Conservation (phyloP, 2,888 invertebrate species). For the Arge pagana region DNA sequence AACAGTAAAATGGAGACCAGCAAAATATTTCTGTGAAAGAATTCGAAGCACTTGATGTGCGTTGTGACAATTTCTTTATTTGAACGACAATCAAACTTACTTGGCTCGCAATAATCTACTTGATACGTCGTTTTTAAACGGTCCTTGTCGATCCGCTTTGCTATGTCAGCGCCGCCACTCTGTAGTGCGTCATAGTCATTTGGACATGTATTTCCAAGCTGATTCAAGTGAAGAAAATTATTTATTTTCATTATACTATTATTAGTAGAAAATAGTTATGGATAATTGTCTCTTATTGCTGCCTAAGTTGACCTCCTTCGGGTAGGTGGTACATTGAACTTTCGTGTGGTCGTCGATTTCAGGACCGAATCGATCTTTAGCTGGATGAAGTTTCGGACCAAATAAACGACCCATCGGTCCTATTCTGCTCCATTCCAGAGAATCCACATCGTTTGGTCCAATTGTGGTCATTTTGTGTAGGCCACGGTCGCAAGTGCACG, state of each 20-base stretch:
- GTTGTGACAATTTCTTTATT: no score
- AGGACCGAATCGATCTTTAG: slow-evolving; percentile 63
- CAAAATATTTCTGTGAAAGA: no score
- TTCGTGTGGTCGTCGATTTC: slow-evolving; percentile 62
- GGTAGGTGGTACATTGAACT: slow-evolving; percentile 67
- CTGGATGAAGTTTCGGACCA: slow-evolving; percentile 67
- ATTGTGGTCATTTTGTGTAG: no score
- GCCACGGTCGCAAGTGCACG: no score
- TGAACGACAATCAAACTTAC: no score
- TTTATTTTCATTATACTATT: slow-evolving; percentile 17
- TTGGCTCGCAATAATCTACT: slow-evolving; percentile 63
- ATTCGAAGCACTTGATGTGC: no score
- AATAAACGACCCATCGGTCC: slow-evolving; percentile 67
- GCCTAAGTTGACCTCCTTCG: slow-evolving; percentile 64
- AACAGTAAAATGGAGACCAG: no score
- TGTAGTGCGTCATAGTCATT: slow-evolving; percentile 68
- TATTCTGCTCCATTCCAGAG: slow-evolving; percentile 55
- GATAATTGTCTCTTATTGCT: neutral
- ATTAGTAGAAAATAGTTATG: slow-evolving; percentile 20
- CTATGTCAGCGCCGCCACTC: slow-evolving; percentile 64
- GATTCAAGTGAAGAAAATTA: slow-evolving; percentile 31
- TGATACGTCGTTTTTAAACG: slow-evolving; percentile 68
- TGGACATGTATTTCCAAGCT: slow-evolving; percentile 69
- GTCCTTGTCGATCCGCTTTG: slow-evolving; percentile 66
- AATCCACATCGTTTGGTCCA: slow-evolving; percentile 36